A percentile compares a stretch with the other conserved stretches of the same genome.
Conservation (phyloP, 92 coral and sea anemone species). For the Epizoanthus illoricatus region DNA sequence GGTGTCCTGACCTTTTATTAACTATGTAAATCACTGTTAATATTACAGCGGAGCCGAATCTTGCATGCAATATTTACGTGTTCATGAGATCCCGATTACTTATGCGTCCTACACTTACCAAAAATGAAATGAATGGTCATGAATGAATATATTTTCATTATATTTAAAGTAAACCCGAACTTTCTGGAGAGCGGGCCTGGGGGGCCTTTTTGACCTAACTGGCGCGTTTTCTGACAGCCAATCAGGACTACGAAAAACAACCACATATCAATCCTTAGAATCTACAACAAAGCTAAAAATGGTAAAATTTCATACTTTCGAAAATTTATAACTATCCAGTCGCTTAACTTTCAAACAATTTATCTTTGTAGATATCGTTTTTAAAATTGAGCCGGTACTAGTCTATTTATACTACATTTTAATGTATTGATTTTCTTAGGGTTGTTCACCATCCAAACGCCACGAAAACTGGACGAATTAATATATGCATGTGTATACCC, state of each 20-base stretch:
- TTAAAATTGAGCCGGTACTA: not conserved
- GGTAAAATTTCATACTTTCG: not conserved
- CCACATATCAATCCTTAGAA: too few species aligned
- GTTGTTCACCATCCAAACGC: not conserved
- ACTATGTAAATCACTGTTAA: not conserved
- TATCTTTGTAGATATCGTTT: not conserved
- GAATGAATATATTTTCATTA: not conserved
- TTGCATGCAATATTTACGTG: not conserved
- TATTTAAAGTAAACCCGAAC: constrained; percentile 1
- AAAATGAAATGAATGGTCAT: constrained; percentile 1
- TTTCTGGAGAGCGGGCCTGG: constrained; percentile 8
- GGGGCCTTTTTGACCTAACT: not conserved
- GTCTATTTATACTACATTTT: not conserved
- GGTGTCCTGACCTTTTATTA: not conserved
- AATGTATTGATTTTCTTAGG: too few species aligned
- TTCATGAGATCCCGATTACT: too few species aligned
- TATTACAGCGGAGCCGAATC: not conserved
- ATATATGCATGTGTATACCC: not conserved
- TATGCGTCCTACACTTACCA: not conserved
- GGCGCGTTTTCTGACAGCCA: not conserved
- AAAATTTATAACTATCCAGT: too few species aligned
- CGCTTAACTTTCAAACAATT: too few species aligned
- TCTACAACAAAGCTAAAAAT: constrained; percentile 14
- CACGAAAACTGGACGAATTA: not conserved
- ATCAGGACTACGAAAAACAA: not conserved